Evolutionary conservation across 2,113 vertebrate species (phyloP).

Genomic region (Psilopsiagon aurifrons): DNA sequence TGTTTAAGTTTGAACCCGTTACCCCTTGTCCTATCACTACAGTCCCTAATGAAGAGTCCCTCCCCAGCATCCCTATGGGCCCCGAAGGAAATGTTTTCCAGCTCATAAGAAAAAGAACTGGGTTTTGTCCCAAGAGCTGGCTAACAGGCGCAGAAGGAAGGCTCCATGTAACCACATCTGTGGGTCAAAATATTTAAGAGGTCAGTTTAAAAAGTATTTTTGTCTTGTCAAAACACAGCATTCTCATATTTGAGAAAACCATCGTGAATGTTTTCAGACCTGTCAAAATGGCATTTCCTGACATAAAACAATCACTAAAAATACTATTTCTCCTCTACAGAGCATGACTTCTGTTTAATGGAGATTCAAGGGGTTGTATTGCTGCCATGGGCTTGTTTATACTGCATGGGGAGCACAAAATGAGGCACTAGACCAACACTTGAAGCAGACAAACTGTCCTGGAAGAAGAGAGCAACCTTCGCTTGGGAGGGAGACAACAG

Average conservation of each 20-base stretch:
- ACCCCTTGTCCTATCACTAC: too few relatives aligned
- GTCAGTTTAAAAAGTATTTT: neutral
- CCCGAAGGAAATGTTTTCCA: neutral
- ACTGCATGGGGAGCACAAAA: neutral
- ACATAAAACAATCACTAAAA: conserved; percentile 11
- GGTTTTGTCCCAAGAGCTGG: neutral
- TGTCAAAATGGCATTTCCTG: conserved; percentile 15
- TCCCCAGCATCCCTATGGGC: too few relatives aligned
- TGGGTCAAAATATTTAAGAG: neutral
- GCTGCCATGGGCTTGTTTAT: neutral
- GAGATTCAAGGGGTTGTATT: neutral
- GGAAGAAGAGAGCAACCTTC: neutral
- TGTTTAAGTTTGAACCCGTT: too few relatives aligned
- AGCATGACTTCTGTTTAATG: neutral
- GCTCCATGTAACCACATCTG: neutral
- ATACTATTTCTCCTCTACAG: neutral
- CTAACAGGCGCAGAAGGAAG: neutral
- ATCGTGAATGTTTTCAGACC: neutral
- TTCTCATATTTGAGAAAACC: neutral
- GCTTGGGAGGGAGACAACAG: neutral
- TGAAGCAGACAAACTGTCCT: neutral
- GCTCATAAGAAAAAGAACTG: neutral
- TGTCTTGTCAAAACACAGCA: conserved; percentile 6
- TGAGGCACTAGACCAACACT: neutral
- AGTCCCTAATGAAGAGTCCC: too few relatives aligned